Evolutionary conservation across 2,113 vertebrate genomes (phyloP).

Genomic region (Lampris incognitus): DNA sequence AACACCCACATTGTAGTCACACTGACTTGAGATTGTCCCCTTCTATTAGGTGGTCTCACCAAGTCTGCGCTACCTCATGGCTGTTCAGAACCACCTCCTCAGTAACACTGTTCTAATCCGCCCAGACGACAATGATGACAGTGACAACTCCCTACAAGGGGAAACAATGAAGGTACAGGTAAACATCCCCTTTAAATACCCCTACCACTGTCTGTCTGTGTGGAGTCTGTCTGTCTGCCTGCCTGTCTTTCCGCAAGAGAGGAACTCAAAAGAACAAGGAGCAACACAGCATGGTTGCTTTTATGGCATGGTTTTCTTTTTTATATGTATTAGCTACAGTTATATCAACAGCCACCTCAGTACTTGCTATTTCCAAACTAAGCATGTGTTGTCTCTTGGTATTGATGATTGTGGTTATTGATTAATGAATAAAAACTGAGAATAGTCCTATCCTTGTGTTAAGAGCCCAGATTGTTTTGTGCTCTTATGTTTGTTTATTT

Average conservation of each 20-base stretch:
- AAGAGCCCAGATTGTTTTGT: background rate
- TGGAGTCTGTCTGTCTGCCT: constrained; percentile 34
- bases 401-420: background rate
- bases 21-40: constrained; percentile 52
- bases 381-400: constrained; percentile 13
- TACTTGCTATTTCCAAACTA: background rate
- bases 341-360: background rate
- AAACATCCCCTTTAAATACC: constrained; percentile 95
- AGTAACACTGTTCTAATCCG: constrained; percentile 98
- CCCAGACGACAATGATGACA: constrained; percentile 96
- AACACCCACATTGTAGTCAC: background rate
- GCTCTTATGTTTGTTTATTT: background rate
- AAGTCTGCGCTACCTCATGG: constrained; percentile 98
- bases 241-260: constrained; percentile 1
- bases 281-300: constrained; percentile 2
- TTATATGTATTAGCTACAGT: constrained; percentile 12
- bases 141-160: constrained; percentile 99
- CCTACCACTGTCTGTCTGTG: constrained; percentile 58
- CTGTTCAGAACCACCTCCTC: constrained; percentile 98
- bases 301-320: background rate
- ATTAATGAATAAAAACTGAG: background rate
- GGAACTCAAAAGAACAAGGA: background rate
- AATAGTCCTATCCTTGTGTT: background rate
- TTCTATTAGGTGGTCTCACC: constrained; percentile 93
- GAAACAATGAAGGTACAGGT: constrained; percentile 99